Evolutionary conservation across 1,140 invertebrate genomes (phyloP), one percentile per base, ranked within the genome.

Genomic region (Penaeus chinensis): DNA sequence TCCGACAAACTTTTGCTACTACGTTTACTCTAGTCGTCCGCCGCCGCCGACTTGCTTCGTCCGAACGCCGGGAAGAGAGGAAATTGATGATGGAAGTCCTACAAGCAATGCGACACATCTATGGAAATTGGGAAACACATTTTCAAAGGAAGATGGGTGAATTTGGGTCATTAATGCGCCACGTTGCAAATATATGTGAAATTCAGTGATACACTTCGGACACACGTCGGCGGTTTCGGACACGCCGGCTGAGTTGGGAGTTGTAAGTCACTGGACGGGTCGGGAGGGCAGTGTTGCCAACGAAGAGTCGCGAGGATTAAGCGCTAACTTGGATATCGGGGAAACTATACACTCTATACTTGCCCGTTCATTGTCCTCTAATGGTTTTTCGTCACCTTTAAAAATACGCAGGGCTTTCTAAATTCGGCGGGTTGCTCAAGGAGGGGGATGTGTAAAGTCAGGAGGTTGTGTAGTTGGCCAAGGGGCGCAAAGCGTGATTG

Each of bases 211-310:
- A n/a, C 20, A 13, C 11, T 22, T 71, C 32, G 24, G 66, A 13
- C 4, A 10, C 20, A 71, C n/a, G 16, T 60, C 22, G 7, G 16
- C 3, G 19, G 47, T 79, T 77, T 79, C 77, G n/a, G 77, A 79
- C 77, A n/a, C 77, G 60, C 47, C 76, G 37, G 77, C 77, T 79
- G 77, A 79, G 77, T 78, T 78, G 32, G 76, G 76, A 42, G 76
- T 79, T 60, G 77, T 79, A 79, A 79, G 77, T 79, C 77, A 79
- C 47, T 79, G 77, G 77, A 79, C 47, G 77, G 54, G 47, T 24
- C 76, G 76, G 19, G 37, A 20, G 76, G 19, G 37, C 37, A 19
- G 32, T 79, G 47, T 79, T 79, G 77, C 77, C 77, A 60, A n/a
- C 20, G 0, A 79, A 27, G 54, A 54, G 54, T 16, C 54, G 54